Percentiles rank a stretch among this genome's conserved stretches.
Conservation (phyloP, 2,113 vertebrate species). For the Heliornis fulica region DNA sequence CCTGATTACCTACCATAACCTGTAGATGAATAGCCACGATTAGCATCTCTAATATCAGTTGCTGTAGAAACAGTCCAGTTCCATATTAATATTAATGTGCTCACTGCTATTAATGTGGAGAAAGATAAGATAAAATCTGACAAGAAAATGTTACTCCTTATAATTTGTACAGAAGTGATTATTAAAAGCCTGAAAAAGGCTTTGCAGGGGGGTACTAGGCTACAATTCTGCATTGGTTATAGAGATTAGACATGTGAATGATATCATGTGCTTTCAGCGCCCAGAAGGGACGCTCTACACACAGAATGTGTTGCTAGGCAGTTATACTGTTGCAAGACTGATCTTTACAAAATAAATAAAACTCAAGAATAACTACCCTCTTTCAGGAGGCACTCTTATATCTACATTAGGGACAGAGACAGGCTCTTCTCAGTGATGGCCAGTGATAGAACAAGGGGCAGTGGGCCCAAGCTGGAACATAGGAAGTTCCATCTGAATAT, state of each 20-base stretch:
- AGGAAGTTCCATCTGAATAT: no score
- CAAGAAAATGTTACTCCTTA: neutral
- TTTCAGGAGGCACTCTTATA: neutral
- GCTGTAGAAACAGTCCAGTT: neutral
- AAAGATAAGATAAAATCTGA: neutral
- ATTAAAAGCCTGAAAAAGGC: neutral
- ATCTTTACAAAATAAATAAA: neutral
- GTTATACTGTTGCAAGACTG: neutral
- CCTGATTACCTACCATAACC: slow-evolving; percentile 10
- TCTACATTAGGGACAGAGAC: no score
- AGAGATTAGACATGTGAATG: neutral
- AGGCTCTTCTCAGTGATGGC: no score
- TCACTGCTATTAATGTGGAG: neutral
- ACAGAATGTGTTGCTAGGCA: neutral
- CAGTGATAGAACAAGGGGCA: no score
- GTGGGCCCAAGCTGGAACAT: no score
- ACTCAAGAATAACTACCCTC: neutral
- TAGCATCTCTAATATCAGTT: slow-evolving; percentile 25
- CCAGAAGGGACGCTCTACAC: neutral
- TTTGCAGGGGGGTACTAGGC: neutral
- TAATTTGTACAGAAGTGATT: neutral
- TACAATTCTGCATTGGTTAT: neutral
- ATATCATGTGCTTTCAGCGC: accelerated
- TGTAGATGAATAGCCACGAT: neutral
- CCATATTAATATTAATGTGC: neutral